These are phyloP conservation scores for Sinonovacula constricta DNA, from an alignment of 1,140 invertebrate species.

Conservation along the genomic window DNA sequence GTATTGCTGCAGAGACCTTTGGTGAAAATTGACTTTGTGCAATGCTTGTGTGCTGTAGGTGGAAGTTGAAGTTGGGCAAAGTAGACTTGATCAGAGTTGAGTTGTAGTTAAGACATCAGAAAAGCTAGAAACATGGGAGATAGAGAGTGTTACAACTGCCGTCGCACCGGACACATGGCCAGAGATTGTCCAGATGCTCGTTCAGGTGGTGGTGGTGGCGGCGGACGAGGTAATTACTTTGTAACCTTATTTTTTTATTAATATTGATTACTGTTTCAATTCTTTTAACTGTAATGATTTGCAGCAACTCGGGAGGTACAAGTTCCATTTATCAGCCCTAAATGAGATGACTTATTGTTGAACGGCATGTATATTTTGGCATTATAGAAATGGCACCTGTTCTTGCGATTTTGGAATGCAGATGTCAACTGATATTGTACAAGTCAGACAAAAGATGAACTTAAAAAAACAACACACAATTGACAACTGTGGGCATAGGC, in stretches of 20 bases:
- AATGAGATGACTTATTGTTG: neutral
- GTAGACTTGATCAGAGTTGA: conserved; percentile 41
- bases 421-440: too few relatives aligned
- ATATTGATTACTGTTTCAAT: neutral
- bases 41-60: conserved; percentile 53
- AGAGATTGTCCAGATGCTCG: conserved; percentile 28
- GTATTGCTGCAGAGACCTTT: too few relatives aligned
- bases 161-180: conserved; percentile 35
- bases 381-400: neutral
- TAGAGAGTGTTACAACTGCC: conserved; percentile 40
- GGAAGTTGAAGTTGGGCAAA: conserved; percentile 44
- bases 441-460: too few relatives aligned
- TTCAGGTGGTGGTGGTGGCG: conserved; percentile 16
- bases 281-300: neutral
- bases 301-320: neutral
- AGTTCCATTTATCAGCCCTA: neutral
- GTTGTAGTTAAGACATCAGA: neutral
- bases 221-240: conserved; percentile 19
- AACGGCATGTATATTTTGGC: neutral
- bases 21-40: too few relatives aligned
- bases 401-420: neutral
- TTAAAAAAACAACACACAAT: too few relatives aligned
- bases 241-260: neutral
- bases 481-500: too few relatives aligned
- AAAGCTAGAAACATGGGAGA: conserved; percentile 21